Conservation (phyloP, 2,888 invertebrate species). For the Ethmia dodecea region DNA sequence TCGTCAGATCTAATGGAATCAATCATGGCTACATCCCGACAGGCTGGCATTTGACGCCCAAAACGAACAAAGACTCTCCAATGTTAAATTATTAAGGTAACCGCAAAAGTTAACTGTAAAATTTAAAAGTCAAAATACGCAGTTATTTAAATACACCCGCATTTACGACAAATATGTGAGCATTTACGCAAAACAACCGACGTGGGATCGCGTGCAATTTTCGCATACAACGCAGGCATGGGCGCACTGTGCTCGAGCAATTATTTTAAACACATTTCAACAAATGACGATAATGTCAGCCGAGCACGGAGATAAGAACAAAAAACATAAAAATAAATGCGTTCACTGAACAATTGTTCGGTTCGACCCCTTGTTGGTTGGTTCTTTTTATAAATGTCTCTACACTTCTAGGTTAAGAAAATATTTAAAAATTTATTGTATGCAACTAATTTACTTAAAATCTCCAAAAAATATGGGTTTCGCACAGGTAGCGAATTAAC, state of each 20-base stretch:
- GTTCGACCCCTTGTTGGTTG: constrained; percentile 30
- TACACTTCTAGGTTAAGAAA: no score
- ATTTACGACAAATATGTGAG: constrained; percentile 72
- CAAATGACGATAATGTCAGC: constrained; percentile 74
- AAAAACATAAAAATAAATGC: constrained; percentile 47
- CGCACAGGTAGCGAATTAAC: no score
- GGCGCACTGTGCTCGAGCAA: constrained; percentile 61
- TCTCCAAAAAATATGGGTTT: no score
- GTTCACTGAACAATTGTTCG: constrained; percentile 51
- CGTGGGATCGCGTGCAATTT: constrained; percentile 69
- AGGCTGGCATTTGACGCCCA: constrained; percentile 28
- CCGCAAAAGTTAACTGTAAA: constrained; percentile 39
- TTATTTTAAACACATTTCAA: constrained; percentile 78
- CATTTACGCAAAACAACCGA: constrained; percentile 65
- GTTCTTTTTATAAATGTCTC: no score
- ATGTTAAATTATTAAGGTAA: constrained; percentile 9
- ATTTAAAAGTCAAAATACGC: constrained; percentile 20
- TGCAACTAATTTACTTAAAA: no score
- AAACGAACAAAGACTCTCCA: constrained; percentile 21
- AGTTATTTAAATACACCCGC: constrained; percentile 46
- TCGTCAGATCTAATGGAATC: constrained; percentile 64
- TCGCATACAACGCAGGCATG: constrained; percentile 60
- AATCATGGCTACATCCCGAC: constrained; percentile 61
- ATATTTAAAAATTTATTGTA: no score
- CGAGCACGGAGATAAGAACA: constrained; percentile 54